Evolutionary conservation across 2,888 invertebrate species (phyloP).

Genomic region (Pyrrhosoma nymphula): DNA sequence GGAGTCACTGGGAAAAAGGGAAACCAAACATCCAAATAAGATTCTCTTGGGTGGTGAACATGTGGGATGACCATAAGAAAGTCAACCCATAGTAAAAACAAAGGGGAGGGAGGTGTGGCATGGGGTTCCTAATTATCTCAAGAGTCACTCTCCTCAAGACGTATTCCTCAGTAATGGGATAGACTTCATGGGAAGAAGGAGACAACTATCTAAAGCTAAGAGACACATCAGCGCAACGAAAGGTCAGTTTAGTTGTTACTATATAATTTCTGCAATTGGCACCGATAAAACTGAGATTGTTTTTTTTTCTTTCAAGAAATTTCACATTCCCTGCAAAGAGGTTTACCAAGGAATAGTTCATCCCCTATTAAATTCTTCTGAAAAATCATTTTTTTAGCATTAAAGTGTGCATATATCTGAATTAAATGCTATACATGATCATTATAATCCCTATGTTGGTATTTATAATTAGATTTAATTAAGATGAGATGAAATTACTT

Average conservation of each 20-base stretch:
- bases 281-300: neutral
- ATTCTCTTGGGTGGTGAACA: neutral
- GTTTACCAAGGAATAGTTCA: too few species aligned
- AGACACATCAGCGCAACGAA: neutral
- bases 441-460: too few species aligned
- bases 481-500: too few species aligned
- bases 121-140: neutral
- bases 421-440: too few species aligned
- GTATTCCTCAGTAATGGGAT: conserved; percentile 51
- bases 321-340: too few species aligned
- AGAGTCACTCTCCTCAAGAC: neutral
- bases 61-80: conserved; percentile 9
- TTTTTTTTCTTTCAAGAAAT: too few species aligned
- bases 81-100: conserved; percentile 55
- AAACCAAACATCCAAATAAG: neutral
- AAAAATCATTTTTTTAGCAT: too few species aligned
- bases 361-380: too few species aligned
- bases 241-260: neutral
- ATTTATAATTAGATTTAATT: too few species aligned
- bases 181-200: conserved; percentile 16
- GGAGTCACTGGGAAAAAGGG: neutral
- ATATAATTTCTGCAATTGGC: neutral
- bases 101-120: neutral
- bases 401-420: too few species aligned
- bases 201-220: neutral